Evolutionary conservation across 2,797 vertebrate species (phyloP).

Genomic region (Carduelis carduelis): DNA sequence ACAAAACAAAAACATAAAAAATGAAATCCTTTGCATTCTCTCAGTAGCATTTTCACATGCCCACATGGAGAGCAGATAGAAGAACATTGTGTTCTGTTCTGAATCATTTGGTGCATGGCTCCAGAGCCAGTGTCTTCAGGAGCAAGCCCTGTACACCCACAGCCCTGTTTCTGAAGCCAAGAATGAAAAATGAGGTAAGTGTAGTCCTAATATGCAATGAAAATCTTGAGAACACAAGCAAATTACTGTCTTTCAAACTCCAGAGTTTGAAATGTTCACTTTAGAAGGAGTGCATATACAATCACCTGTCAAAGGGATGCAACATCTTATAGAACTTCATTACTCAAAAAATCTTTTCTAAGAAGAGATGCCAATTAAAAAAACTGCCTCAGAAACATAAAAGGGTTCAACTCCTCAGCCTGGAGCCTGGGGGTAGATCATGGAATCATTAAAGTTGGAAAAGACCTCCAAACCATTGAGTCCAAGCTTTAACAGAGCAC

Average conservation of each 20-base stretch:
- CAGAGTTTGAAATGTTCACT: not conserved
- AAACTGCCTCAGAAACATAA: not conserved
- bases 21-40: not conserved
- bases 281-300: not conserved
- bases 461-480: not conserved
- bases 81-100: not conserved
- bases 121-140: not conserved
- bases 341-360: not conserved
- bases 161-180: not conserved
- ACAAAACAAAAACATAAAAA: not conserved
- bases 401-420: not conserved
- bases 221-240: not conserved
- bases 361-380: not conserved
- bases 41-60: not conserved
- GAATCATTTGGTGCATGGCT: not conserved
- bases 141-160: not conserved
- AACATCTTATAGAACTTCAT: not conserved
- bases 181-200: not conserved
- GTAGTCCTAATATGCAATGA: not conserved
- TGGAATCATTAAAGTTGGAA: not conserved
- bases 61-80: not conserved
- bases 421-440: not conserved
- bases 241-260: slow-evolving; percentile 33
- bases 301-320: not conserved
- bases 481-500: not conserved